Evolutionary conservation across 2,888 invertebrate species (phyloP).

Genomic region (Drosophila heteroneura): DNA sequence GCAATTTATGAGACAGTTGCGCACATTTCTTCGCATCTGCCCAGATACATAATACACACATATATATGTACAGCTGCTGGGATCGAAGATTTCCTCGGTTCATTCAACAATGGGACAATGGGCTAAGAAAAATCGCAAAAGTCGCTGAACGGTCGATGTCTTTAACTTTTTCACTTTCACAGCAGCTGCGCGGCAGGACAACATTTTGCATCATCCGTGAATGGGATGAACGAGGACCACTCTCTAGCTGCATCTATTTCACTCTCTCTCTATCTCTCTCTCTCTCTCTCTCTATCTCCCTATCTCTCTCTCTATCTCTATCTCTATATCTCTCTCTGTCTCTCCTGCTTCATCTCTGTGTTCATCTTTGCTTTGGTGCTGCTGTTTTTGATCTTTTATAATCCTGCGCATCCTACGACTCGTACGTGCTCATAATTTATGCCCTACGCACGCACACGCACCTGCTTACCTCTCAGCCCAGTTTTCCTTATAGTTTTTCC

Average conservation of each 20-base stretch:
- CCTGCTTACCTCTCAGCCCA: conserved; percentile 43
- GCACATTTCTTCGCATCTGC: conserved; percentile 38
- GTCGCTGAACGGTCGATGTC: conserved; percentile 31
- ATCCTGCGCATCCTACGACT: conserved; percentile 53
- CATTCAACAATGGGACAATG: conserved; percentile 47
- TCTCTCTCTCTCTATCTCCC: not conserved
- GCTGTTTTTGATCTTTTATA: conserved; percentile 60
- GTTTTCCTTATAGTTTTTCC: conserved; percentile 46
- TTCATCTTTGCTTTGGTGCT: conserved; percentile 17
- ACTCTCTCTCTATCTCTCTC: not conserved
- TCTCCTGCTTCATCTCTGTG: not conserved
- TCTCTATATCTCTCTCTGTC: not conserved
- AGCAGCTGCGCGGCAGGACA: conserved; percentile 47
- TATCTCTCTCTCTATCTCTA: not conserved
- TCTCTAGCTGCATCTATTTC: conserved; percentile 10
- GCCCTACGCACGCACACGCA: conserved; percentile 30
- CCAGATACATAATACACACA: conserved; percentile 20
- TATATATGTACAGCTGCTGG: conserved; percentile 42
- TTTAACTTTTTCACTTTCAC: conserved; percentile 37
- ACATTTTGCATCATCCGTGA: conserved; percentile 59
- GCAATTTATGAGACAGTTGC: conserved; percentile 74
- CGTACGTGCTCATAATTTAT: conserved; percentile 77
- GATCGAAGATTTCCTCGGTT: conserved; percentile 9
- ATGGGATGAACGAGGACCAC: conserved; percentile 18
- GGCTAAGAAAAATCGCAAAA: conserved; percentile 46